phyloP scores from a whole-genome alignment of 2,888 invertebrate genomes.

The Didymodactylos carnosus region DNA sequence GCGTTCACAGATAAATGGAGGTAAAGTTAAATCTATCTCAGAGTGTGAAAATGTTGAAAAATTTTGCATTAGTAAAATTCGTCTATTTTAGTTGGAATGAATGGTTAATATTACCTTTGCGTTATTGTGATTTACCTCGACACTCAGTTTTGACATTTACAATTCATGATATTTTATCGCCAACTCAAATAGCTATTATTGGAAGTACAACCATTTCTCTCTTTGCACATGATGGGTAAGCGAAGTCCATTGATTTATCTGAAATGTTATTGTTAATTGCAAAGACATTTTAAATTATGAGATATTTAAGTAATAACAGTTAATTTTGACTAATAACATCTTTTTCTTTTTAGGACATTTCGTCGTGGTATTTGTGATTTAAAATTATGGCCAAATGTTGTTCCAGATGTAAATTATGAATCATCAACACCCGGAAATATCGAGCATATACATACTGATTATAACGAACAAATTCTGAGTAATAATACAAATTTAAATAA shows the following conservation, averaged over 20 bases:
- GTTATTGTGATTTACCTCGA: conserved; percentile 70
- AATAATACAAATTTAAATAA: background rate
- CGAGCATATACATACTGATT: background rate
- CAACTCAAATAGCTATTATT: conserved; percentile 43
- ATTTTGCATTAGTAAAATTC: background rate
- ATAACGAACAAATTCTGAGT: background rate
- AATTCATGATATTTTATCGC: conserved; percentile 54
- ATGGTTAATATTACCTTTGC: conserved; percentile 73
- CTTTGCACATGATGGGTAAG: conserved; percentile 70
- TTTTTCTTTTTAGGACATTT: conserved; percentile 20
- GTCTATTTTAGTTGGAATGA: conserved; percentile 55
- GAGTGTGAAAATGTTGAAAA: background rate
- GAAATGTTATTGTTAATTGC: background rate
- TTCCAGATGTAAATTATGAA: conserved; percentile 54
- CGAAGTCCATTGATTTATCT: background rate
- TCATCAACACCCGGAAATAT: conserved; percentile 52
- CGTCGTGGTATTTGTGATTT: conserved; percentile 58
- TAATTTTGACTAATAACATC: too few species aligned
- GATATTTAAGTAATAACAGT: background rate
- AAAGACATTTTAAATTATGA: background rate
- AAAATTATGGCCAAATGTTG: conserved; percentile 62
- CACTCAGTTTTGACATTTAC: conserved; percentile 66
- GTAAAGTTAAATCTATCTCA: background rate
- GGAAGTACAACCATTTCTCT: conserved; percentile 65
- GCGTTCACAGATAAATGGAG: conserved; percentile 54